A percentile compares a stretch with the other conserved stretches of the same genome.
Evolutionary conservation across 2,797 vertebrate species (phyloP).

Genomic region (Carduelis carduelis): DNA sequence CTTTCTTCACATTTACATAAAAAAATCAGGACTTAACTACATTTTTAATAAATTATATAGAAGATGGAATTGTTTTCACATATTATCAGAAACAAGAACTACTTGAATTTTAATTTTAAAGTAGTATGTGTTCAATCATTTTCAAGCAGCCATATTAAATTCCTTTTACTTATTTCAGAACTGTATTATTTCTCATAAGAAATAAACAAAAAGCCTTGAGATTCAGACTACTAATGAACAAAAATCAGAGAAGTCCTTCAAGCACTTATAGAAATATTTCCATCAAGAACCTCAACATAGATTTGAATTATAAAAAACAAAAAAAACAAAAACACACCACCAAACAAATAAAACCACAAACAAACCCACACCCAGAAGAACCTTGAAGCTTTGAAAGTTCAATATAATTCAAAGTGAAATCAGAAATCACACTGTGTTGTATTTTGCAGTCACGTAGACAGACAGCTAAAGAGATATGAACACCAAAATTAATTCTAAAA

Average conservation of each 20-base stretch:
- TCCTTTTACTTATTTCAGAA: neutral
- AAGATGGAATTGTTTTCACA: neutral
- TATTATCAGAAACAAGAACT: neutral
- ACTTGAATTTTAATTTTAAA: neutral
- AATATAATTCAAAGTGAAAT: neutral
- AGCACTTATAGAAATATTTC: neutral
- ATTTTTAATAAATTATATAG: neutral
- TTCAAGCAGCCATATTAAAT: neutral
- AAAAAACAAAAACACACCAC: rapidly evolving
- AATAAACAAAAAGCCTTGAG: neutral
- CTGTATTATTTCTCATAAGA: neutral
- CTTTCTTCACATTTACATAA: neutral
- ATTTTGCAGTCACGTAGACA: neutral
- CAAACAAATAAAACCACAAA: neutral
- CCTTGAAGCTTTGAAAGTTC: neutral
- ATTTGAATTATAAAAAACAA: neutral
- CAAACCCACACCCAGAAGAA: neutral
- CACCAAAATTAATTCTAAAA: neutral
- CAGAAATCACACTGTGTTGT: neutral
- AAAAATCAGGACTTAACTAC: neutral
- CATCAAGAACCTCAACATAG: neutral
- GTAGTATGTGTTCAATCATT: neutral
- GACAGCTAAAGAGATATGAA: neutral
- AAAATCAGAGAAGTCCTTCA: neutral
- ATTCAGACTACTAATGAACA: neutral